Evolutionary conservation across 2,888 invertebrate genomes (phyloP), one percentile per base, ranked within the genome.

Genomic region (Cantharis rustica): DNA sequence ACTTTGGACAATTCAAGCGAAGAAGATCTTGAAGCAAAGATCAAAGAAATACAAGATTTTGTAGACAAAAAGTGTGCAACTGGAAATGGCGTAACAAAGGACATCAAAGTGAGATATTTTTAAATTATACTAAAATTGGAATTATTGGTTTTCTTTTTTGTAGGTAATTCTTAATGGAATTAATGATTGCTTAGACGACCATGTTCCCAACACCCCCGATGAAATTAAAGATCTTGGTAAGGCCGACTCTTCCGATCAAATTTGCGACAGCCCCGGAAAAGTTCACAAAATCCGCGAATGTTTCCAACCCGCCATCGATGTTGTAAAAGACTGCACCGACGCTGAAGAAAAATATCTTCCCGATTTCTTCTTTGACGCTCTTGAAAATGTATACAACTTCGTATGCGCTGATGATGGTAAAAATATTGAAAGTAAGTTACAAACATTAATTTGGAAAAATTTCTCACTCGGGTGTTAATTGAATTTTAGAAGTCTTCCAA

Each of bases 261-360:
- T 75, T 61, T 75, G 75, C n/a, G 10, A 61, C 10, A 20, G 62
- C 5, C 20, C 64, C 1, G 64, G 20, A 20, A 71, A 72, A 23
- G 26, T 62, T 20, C 10, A 23, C 7, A 68, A 62, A 15, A n/a
- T 75, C 10, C 72, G 68, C 3, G 47, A 69, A 15, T 75, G 75
- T 20, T 72, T 75, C 16, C 4, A 17, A 13, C 62, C 68, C 11
- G 13, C 72, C 3, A n/a, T 75, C 11, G 61, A 62, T 9, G 27
- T 20, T 10, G 10, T 16, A 3, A 62, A 69, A 76, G 69, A 47
- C 3, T 76, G 76, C 13, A 69, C 27, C 5, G 66, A 61, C 2
- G 20, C 31, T 9, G 64, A 72, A 26, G 76, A 76, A 72, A 69
- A 76, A 66, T 76, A 76, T 69, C 10, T 73, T 11, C 69, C 76